These are phyloP conservation scores for Drosophila subpulchrella DNA, from an alignment of 1,140 invertebrate genomes.

Conservation along the genomic window DNA sequence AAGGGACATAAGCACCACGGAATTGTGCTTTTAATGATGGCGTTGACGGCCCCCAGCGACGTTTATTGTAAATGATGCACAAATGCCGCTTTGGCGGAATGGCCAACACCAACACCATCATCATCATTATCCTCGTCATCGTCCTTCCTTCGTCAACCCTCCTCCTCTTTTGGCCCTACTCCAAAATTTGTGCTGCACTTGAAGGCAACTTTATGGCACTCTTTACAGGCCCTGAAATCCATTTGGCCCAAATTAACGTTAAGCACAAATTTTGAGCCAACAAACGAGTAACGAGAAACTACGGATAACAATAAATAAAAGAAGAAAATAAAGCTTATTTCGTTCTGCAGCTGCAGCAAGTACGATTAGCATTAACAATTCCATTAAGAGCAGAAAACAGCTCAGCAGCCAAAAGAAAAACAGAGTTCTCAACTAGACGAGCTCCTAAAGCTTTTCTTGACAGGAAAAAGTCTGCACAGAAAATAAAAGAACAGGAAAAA, in stretches of 20 bases:
- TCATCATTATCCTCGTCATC: slow-evolving; percentile 9
- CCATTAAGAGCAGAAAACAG: slow-evolving; percentile 58
- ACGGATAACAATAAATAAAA: slow-evolving; percentile 34
- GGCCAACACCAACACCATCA: slow-evolving; percentile 28
- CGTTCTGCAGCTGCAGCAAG: slow-evolving; percentile 27
- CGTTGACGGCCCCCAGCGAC: slow-evolving; percentile 37
- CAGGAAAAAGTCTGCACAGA: slow-evolving; percentile 18
- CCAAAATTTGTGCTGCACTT: slow-evolving; percentile 39
- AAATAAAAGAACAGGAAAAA: not conserved
- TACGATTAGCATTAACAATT: slow-evolving; percentile 72
- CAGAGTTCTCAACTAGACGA: slow-evolving; percentile 38
- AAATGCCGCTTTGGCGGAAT: slow-evolving; percentile 51
- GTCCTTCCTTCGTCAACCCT: not conserved
- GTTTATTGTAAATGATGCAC: slow-evolving; percentile 77
- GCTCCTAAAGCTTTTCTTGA: slow-evolving; percentile 57
- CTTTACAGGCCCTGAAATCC: slow-evolving; percentile 31
- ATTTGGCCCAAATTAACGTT: slow-evolving; percentile 53
- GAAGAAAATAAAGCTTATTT: slow-evolving; percentile 8
- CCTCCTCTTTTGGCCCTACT: not conserved
- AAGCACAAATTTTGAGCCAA: slow-evolving; percentile 49
- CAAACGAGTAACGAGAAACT: slow-evolving; percentile 12
- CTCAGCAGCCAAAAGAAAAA: slow-evolving; percentile 23
- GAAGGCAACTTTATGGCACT: slow-evolving; percentile 36
- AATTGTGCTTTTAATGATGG: slow-evolving; percentile 68
- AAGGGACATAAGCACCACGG: slow-evolving; percentile 25